These are phyloP conservation scores for Lytechinus variegatus DNA, from an alignment of 35 echinoderm and acorn worm genomes.

Conservation along the genomic window DNA sequence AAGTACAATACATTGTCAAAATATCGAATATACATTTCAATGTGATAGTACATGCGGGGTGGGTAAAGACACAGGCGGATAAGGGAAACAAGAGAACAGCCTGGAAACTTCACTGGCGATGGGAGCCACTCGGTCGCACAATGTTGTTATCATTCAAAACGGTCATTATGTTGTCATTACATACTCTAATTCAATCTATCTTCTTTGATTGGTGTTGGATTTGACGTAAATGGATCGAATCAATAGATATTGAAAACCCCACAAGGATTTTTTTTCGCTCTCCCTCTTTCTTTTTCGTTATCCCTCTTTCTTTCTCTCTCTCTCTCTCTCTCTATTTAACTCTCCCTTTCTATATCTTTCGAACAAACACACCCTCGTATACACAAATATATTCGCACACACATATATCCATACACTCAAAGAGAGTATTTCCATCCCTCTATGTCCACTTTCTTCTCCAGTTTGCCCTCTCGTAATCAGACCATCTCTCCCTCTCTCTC, in stretches of 20 bases:
- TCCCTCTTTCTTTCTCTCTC: background rate
- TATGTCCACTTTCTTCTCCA: too few relatives aligned
- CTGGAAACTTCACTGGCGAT: background rate
- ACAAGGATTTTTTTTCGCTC: background rate
- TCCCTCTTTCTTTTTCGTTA: background rate
- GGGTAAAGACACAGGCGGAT: too few relatives aligned
- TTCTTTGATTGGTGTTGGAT: background rate
- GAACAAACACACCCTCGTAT: too few relatives aligned
- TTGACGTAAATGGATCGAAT: background rate
- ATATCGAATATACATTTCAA: too few relatives aligned
- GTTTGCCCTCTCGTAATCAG: too few relatives aligned
- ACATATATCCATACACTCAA: too few relatives aligned
- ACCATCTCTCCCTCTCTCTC: too few relatives aligned
- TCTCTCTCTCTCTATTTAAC: background rate
- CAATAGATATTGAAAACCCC: background rate
- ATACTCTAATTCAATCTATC: background rate
- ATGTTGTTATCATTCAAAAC: background rate
- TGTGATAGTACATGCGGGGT: too few relatives aligned
- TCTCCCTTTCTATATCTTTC: background rate
- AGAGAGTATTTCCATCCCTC: too few relatives aligned
- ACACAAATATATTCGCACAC: too few relatives aligned
- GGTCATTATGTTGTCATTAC: background rate
- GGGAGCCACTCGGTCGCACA: background rate
- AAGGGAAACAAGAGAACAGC: too few relatives aligned
- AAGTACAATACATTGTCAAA: too few relatives aligned